These are phyloP conservation scores for Acipenser oxyrinchus DNA, from an alignment of 2,797 vertebrate genomes.

Conservation along the genomic window DNA sequence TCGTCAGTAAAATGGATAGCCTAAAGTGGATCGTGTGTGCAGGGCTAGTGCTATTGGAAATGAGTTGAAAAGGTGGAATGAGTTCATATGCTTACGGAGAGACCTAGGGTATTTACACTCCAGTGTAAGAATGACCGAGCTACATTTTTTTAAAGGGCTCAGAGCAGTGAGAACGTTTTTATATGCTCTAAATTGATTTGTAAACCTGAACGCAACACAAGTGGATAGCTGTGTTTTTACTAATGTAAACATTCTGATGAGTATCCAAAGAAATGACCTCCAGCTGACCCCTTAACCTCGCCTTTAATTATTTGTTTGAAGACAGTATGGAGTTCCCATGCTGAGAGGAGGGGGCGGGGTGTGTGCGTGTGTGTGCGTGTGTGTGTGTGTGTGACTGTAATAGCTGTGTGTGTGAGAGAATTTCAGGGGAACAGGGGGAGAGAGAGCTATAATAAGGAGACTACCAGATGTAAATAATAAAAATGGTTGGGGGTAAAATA, in stretches of 20 bases:
- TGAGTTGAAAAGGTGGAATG: background rate
- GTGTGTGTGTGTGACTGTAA: constrained; percentile 42
- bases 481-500: constrained; percentile 54
- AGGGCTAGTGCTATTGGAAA: background rate
- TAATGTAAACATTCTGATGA: constrained; percentile 91
- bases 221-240: constrained; percentile 53
- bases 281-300: constrained; percentile 88
- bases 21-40: background rate
- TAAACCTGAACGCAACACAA: constrained; percentile 54
- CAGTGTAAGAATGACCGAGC: constrained; percentile 38
- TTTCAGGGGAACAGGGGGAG: constrained; percentile 57
- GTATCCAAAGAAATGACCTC: constrained; percentile 95
- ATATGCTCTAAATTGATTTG: constrained; percentile 48
- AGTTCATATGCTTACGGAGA: too few species aligned
- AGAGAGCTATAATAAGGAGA: constrained; percentile 74
- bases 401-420: constrained; percentile 53
- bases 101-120: constrained; percentile 23
- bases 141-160: constrained; percentile 33
- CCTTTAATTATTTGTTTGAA: constrained; percentile 99
- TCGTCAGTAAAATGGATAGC: too few species aligned
- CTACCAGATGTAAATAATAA: constrained; percentile 94
- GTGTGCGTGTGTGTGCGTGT: constrained; percentile 40
- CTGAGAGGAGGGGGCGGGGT: constrained; percentile 59
- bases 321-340: constrained; percentile 94
- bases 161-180: constrained; percentile 40